Evolutionary conservation across 1,140 invertebrate genomes (phyloP).

Genomic region (Delia radicum): DNA sequence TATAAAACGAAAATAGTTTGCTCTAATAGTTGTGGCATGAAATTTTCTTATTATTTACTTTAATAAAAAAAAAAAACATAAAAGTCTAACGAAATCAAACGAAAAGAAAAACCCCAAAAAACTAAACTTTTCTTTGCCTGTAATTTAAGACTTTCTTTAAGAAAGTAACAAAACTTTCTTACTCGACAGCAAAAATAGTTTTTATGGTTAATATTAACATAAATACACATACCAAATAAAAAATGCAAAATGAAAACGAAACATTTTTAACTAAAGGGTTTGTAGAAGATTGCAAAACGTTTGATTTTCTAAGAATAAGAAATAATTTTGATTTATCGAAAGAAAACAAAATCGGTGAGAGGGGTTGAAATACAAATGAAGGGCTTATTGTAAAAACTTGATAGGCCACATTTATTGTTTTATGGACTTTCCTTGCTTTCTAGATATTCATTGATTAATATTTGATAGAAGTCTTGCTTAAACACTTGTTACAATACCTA

Average conservation of each 20-base stretch:
- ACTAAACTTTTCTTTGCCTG: background rate
- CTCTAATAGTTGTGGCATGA: conserved; percentile 14
- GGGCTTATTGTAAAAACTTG: too few relatives aligned
- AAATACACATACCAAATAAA: conserved; percentile 7
- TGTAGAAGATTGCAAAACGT: too few relatives aligned
- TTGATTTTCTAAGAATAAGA: too few relatives aligned
- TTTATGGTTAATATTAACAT: conserved; percentile 18
- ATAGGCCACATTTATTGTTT: too few relatives aligned
- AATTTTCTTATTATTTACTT: conserved; percentile 23
- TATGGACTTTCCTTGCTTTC: too few relatives aligned
- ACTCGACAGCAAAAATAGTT: conserved; percentile 3
- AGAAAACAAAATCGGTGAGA: too few relatives aligned
- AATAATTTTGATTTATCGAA: too few relatives aligned
- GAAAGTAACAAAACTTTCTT: background rate
- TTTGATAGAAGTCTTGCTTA: too few relatives aligned
- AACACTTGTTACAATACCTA: too few relatives aligned
- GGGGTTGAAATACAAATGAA: too few relatives aligned
- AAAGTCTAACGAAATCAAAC: background rate
- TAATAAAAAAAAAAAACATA: background rate
- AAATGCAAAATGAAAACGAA: background rate
- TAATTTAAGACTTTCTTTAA: conserved; percentile 7
- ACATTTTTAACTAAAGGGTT: too few relatives aligned
- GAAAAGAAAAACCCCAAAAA: background rate
- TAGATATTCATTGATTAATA: too few relatives aligned
- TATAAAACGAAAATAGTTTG: background rate